Conservation (phyloP, 2,797 vertebrate genomes). For the Sparus aurata region DNA sequence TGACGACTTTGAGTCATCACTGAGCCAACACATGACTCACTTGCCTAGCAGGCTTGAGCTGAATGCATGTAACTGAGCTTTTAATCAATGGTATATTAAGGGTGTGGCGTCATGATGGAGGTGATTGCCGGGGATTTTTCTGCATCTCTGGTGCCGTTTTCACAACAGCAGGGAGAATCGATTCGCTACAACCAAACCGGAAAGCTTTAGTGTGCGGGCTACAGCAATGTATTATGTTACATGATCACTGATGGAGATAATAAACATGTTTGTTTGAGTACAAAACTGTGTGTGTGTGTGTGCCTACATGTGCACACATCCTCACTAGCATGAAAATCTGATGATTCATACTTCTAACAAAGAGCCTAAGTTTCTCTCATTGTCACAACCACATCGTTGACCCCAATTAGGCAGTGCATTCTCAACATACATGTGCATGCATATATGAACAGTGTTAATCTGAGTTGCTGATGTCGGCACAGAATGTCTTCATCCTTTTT, state of each 20-base stretch:
- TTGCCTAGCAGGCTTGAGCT: slow-evolving; percentile 30
- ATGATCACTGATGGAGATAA: slow-evolving; percentile 44
- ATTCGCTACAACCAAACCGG: slow-evolving; percentile 59
- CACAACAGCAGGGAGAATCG: slow-evolving; percentile 65
- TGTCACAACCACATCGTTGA: slow-evolving; percentile 48
- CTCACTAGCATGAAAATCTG: slow-evolving; percentile 22
- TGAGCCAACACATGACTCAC: slow-evolving; percentile 72
- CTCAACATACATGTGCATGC: slow-evolving; percentile 4
- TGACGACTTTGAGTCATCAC: slow-evolving; percentile 73
- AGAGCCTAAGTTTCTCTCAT: slow-evolving; percentile 38
- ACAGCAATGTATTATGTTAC: slow-evolving; percentile 59
- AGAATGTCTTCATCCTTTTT: slow-evolving; percentile 10
- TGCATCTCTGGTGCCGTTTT: slow-evolving; percentile 51
- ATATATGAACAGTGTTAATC: not conserved
- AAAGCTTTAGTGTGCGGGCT: slow-evolving; percentile 46
- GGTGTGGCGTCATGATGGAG: slow-evolving; percentile 63
- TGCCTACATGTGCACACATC: slow-evolving; percentile 4
- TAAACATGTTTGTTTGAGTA: slow-evolving; percentile 42
- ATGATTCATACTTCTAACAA: slow-evolving; percentile 46
- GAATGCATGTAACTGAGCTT: slow-evolving; percentile 74
- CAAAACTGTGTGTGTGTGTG: slow-evolving; percentile 10
- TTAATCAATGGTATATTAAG: slow-evolving; percentile 78
- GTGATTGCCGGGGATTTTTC: slow-evolving; percentile 56
- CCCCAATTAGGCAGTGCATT: slow-evolving; percentile 41
- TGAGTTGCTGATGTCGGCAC: slow-evolving; percentile 8